A percentile compares a stretch with the other conserved stretches of the same genome.
Evolutionary conservation across 2,797 vertebrate genomes (phyloP).

Genomic region (Odontamblyopus rebecca): DNA sequence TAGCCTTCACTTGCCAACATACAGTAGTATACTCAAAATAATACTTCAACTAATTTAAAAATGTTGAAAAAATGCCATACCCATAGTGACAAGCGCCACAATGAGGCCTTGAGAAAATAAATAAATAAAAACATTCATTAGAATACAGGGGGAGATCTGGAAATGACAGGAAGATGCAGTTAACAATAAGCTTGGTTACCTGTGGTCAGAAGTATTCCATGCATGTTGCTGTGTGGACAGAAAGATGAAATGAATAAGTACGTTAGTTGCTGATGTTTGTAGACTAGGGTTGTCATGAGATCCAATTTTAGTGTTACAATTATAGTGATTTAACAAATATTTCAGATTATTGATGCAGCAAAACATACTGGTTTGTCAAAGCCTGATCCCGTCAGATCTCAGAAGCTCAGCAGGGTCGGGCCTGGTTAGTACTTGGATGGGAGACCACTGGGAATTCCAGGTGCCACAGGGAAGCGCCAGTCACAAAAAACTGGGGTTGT

Average conservation of each 20-base stretch:
- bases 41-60: too few species aligned
- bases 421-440: too few species aligned
- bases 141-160: background rate
- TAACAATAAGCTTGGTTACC: slow-evolving; percentile 26
- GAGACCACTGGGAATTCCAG: too few species aligned
- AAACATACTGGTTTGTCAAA: too few species aligned
- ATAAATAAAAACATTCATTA: background rate
- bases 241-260: background rate
- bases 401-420: too few species aligned
- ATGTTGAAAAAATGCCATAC: slow-evolving; percentile 32
- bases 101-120: slow-evolving; percentile 37
- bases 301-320: too few species aligned
- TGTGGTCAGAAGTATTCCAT: slow-evolving; percentile 25
- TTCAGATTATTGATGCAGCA: too few species aligned
- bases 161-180: background rate
- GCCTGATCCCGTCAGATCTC: too few species aligned
- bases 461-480: too few species aligned
- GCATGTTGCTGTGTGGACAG: slow-evolving; percentile 28
- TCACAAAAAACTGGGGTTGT: too few species aligned
- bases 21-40: background rate
- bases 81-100: slow-evolving; percentile 31
- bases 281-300: too few species aligned
- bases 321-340: too few species aligned
- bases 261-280: background rate
- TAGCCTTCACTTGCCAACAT: background rate